Conservation (phyloP, 53 echinoderm and acorn worm genomes). For the Paracentrotus lividus region DNA sequence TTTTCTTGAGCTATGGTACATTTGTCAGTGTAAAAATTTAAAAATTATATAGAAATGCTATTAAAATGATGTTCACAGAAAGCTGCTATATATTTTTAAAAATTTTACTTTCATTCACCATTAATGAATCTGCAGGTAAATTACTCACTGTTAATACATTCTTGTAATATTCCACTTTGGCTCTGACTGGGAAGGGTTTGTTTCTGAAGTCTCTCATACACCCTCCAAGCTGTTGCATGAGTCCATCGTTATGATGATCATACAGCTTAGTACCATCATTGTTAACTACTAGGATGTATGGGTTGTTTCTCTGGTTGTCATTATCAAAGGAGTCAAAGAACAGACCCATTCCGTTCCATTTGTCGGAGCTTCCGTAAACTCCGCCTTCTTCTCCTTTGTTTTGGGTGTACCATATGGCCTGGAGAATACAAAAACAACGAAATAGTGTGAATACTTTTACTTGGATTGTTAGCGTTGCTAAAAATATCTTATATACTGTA, state of each 20-base stretch:
- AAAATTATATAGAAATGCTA: no score
- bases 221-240: slow-evolving; percentile 93
- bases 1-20: no score
- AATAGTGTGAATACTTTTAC: no score
- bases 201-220: slow-evolving; percentile 98
- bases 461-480: neutral
- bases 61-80: no score
- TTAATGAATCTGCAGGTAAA: no score
- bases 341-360: slow-evolving; percentile 95
- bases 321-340: slow-evolving; percentile 99
- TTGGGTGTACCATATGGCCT: slow-evolving; percentile 94
- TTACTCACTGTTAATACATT: slow-evolving; percentile 93
- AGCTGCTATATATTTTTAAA: no score
- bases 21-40: no score
- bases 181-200: slow-evolving; percentile 94
- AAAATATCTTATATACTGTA: neutral
- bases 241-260: slow-evolving; percentile 93
- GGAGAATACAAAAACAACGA: neutral
- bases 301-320: slow-evolving; percentile 97
- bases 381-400: slow-evolving; percentile 76
- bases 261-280: slow-evolving; percentile 92
- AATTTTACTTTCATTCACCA: neutral
- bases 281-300: slow-evolving; percentile 87
- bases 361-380: slow-evolving; percentile 92
- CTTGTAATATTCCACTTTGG: slow-evolving; percentile 98